These are phyloP conservation scores for Ophioderma brevispina DNA, from an alignment of 35 echinoderm and acorn worm species.

Conservation along the genomic window DNA sequence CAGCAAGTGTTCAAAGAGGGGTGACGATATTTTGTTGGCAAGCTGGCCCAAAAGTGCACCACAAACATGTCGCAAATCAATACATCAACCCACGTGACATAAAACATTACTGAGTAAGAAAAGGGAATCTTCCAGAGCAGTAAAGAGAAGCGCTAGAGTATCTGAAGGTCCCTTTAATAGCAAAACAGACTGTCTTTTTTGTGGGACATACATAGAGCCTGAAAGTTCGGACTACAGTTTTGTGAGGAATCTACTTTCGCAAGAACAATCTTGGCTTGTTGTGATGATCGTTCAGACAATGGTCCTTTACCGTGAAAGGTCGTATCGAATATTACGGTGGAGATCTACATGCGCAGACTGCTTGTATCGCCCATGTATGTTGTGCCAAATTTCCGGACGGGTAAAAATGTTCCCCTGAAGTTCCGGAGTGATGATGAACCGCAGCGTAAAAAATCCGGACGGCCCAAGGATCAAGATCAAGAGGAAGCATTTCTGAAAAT, in stretches of 20 bases:
- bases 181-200: no score
- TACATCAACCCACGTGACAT: no score
- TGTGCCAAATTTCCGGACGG: conserved; percentile 42
- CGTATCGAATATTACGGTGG: conserved; percentile 55
- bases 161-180: no score
- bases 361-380: conserved; percentile 51
- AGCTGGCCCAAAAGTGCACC: conserved; percentile 53
- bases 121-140: no score
- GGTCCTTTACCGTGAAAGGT: conserved; percentile 63
- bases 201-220: conserved; percentile 32
- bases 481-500: conserved; percentile 58
- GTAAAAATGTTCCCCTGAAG: conserved; percentile 18
- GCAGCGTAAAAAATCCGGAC: conserved; percentile 50
- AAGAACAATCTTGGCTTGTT: conserved; percentile 32
- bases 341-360: conserved; percentile 62
- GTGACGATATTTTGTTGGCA: conserved; percentile 46
- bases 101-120: no score
- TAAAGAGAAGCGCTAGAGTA: no score
- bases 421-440: conserved; percentile 26
- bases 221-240: conserved; percentile 40
- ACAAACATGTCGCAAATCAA: conserved; percentile 27
- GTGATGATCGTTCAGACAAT: conserved; percentile 53
- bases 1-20: conserved; percentile 48
- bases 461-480: conserved; percentile 64
- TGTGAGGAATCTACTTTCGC: conserved; percentile 42